Conservation (phyloP, 2,113 vertebrate genomes). For the Panurus biarmicus region DNA sequence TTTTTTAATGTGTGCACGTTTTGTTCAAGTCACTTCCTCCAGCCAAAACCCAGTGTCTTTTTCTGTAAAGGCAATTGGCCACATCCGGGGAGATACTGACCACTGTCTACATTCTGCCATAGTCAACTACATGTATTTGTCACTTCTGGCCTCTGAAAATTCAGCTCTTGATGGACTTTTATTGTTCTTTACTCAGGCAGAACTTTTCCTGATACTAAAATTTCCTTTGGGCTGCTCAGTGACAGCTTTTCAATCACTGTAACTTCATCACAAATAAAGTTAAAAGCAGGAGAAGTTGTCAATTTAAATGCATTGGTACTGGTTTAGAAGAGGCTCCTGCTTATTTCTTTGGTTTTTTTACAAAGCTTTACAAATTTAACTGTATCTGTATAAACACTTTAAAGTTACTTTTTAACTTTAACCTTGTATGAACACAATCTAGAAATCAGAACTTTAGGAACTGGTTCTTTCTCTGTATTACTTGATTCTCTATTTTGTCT, state of each 20-base stretch:
- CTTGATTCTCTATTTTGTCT: not conserved
- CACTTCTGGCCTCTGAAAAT: not conserved
- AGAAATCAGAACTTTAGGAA: not conserved
- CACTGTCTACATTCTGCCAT: fast-evolving
- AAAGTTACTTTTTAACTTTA: not conserved
- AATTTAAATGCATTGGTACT: not conserved
- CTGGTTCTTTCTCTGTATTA: not conserved
- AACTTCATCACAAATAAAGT: not conserved
- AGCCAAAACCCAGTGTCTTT: not conserved
- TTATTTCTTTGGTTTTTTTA: not conserved
- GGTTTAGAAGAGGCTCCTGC: not conserved
- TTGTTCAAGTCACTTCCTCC: not conserved
- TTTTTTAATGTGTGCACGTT: not conserved
- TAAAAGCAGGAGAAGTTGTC: not conserved
- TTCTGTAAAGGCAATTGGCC: not conserved
- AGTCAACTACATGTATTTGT: not conserved
- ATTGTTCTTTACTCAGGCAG: not conserved
- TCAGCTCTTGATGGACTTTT: not conserved
- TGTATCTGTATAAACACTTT: not conserved
- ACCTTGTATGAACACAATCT: not conserved
- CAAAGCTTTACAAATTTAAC: not conserved
- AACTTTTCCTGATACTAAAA: not conserved
- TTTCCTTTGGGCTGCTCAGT: not conserved
- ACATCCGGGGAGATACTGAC: not conserved
- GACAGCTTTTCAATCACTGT: not conserved